A percentile compares a stretch with the other conserved stretches of the same genome.
Evolutionary conservation across 2,113 vertebrate genomes (phyloP).

Genomic region (Centropus bengalensis): DNA sequence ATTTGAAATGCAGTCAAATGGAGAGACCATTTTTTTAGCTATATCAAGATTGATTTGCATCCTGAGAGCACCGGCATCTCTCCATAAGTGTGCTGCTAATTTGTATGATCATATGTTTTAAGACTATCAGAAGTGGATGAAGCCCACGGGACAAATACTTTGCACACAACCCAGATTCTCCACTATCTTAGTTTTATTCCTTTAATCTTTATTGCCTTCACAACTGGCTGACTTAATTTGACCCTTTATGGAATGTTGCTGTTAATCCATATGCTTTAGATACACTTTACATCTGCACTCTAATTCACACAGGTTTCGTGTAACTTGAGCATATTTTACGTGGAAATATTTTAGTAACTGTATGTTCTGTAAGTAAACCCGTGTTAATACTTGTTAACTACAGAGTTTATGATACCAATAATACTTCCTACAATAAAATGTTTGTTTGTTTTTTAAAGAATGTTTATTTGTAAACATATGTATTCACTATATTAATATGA

Average conservation of each 20-base stretch:
- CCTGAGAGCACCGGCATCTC: not conserved
- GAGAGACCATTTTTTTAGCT: constrained; percentile 21
- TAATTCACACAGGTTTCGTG: constrained; percentile 72
- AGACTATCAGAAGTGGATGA: constrained; percentile 25
- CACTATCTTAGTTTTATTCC: constrained; percentile 24
- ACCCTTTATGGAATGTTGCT: constrained; percentile 69
- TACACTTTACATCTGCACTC: constrained; percentile 72
- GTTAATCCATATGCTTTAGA: constrained; percentile 74
- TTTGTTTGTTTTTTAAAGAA: constrained; percentile 87
- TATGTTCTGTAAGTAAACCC: constrained; percentile 89
- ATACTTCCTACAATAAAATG: constrained; percentile 89
- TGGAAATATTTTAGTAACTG: constrained; percentile 86
- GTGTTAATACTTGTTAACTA: constrained; percentile 87
- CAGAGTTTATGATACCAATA: constrained; percentile 87
- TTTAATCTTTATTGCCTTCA: constrained; percentile 48
- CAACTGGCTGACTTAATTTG: constrained; percentile 69
- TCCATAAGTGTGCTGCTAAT: not conserved
- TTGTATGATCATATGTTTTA: not conserved
- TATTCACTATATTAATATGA: constrained; percentile 96
- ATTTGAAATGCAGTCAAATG: not conserved
- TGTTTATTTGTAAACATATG: constrained; percentile 95
- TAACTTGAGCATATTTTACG: constrained; percentile 83
- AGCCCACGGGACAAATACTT: constrained; percentile 26
- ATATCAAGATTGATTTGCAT: constrained; percentile 19
- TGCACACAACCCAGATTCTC: constrained; percentile 44